Base-by-base conservation (phyloP, 2,888 invertebrate species). In the Drosophila monieri region DNA sequence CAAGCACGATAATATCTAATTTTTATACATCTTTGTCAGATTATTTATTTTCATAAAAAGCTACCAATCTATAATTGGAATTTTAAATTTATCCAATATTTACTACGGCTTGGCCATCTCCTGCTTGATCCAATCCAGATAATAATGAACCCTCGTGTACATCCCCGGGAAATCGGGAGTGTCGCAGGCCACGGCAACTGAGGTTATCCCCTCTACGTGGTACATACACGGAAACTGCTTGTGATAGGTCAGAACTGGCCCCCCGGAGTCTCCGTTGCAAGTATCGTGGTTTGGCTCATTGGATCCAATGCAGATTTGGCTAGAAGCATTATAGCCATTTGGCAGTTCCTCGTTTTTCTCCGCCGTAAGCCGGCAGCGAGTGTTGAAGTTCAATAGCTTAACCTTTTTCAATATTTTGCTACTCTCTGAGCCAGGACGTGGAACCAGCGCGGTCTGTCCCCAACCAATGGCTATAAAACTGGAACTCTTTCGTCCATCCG, bases 351-450 rank as follows among this genome's bases (percentile, higher is more conserved):
- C 74, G 3, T 66, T 41, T 0, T 65, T 68, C 0, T 70, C 66
- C 0, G 58, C 61, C 0, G 71, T 43, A 0, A 53, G 41, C 2
- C 30, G 6, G 37, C 89, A 89, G 0, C 47, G 55, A 0, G 79
- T 73, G 0, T 80, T 25, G 23, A 92, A 91, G 1, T 91, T 83
- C 6, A 90, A 86, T 23, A 94, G 80, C 3, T 91, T 91, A 0
- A 94, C 94, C 85, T 94, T 94, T 9, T 92, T 76, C 37, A 94
- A 84, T 67, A 91, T 89, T 8, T 81, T 90, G 56, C 89, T 90
- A 54, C 89, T 80, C 9, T 32, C 12, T 6, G 86, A 77, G 27
- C 32, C 14, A 0, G 6, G 8, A 6, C 60, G 46, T 1, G 60
- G 60, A 3, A 87, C 77, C 25, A 81, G 90, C 9, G 85, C 83